phyloP scores from a whole-genome alignment of 1,140 invertebrate species.

The Neocloeon triangulifer region DNA sequence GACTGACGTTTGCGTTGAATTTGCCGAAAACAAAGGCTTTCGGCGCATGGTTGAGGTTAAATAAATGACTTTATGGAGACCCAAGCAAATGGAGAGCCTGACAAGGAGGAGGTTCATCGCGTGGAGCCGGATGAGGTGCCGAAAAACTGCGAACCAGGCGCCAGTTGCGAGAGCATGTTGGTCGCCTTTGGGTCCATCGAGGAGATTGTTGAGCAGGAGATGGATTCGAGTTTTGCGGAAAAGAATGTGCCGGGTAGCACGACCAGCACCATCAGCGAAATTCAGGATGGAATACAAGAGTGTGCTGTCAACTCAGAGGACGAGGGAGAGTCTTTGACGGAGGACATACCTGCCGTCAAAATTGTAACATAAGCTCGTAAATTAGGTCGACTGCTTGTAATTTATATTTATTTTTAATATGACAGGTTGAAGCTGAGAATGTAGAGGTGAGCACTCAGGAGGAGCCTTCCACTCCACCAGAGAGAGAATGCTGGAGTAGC shows the following conservation, averaged over 20 bases:
- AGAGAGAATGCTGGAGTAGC: slow-evolving; percentile 27
- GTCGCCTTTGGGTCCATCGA: slow-evolving; percentile 43
- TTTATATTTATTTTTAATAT: slow-evolving; percentile 12
- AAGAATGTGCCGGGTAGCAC: slow-evolving; percentile 17
- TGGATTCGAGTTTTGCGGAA: slow-evolving; percentile 33
- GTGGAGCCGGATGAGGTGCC: no score
- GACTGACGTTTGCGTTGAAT: no score
- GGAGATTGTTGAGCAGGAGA: slow-evolving; percentile 38
- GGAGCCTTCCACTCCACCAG: slow-evolving; percentile 5
- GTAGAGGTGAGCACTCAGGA: slow-evolving; percentile 5
- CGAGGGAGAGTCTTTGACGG: background rate
- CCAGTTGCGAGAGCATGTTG: slow-evolving; percentile 34
- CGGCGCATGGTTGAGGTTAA: no score
- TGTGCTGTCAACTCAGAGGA: slow-evolving; percentile 7
- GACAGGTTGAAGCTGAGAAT: slow-evolving; percentile 8
- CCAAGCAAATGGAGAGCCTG: no score
- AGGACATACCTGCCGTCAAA: background rate
- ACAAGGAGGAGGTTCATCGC: no score
- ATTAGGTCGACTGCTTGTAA: slow-evolving; percentile 1
- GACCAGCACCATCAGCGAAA: slow-evolving; percentile 26
- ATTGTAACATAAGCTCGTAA: background rate
- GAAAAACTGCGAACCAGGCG: slow-evolving; percentile 29
- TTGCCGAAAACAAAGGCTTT: no score
- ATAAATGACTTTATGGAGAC: no score
- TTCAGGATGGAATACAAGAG: slow-evolving; percentile 25